Evolutionary conservation across 2,797 vertebrate species (phyloP), one percentile per base, ranked within the genome.

Genomic region (Ctenopoma multispine): DNA sequence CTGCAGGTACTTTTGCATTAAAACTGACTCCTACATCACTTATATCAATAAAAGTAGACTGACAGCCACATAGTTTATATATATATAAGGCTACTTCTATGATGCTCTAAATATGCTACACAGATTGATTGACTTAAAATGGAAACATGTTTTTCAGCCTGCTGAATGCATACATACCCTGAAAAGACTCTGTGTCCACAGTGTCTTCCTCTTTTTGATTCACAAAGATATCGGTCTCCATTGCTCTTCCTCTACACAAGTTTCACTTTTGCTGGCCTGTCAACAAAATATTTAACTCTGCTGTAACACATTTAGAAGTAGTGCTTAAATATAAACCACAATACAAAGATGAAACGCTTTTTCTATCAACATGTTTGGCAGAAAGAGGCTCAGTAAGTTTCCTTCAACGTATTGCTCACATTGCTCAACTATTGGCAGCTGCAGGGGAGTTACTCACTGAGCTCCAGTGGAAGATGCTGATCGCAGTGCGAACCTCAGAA

Each of bases 151-250:
- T 7, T 21, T 23, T 12, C 40, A 46, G 3, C 43, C 66, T 9
- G 11, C n/a, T 21, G 17, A 38, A 53, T 18, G 15, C 8, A 62
- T 18, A 79, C 87, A 49, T 84, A 93, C 92, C 89, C 29, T 80
- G 83, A 49, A 86, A 88, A 31, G 24, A 36, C 7, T 81, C 70
- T 0, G 40, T 1, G 27, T 87, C 82, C 59, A 72, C 27, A 1
- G 24, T 2, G 0, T 83, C 74, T 44, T 87, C 71, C 9, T 83
- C 83, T 69, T 69, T 87, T 53, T 57, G 48, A 60, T 73, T 62
- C 11, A 84, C 80, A 63, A 87, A 87, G 13, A 66, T 5, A 7
- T 61, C 57, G 1, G 68, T 64, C 48, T 92, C 93, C 93, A 94
- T 94, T 1, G 11, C 57, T 60, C 56, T 67, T 61, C 47, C 69